Base-by-base conservation (phyloP, 2,797 vertebrate species). In the Esox masquinongy region DNA sequence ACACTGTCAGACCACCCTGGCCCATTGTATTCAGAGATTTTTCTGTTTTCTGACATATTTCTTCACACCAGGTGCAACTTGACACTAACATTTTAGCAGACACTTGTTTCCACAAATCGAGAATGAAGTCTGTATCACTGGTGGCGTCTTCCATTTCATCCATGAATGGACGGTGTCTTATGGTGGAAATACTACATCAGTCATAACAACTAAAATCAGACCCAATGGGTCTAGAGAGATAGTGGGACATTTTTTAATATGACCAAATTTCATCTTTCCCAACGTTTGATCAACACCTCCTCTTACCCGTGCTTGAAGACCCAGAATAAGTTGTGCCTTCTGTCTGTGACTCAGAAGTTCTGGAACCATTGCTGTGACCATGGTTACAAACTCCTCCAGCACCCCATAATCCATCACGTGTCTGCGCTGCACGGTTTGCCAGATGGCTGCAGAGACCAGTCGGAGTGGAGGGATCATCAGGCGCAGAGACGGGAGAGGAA, bases 401-500 rank as follows among this genome's bases (percentile, higher is more conserved):
- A 84, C 85, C 5, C 93, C 92, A 5, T 93, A 95, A 31, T 95
- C 88, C 0, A 82, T 83, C 69, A 93, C 88, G 0, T 80, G 77
- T 67, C 93, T 94, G 59, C 84, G 77, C 43, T 92, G 87, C 19
- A 96, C 80, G 0, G 91, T 94, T 51, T 87, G 91, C 95, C 94
- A 96, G 80, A 91, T 81, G 3, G 94, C 94, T 0, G 94, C 94
- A 0, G 93, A 94, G 0, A 88, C 86, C 12, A 95, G 80, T 0
- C 94, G 92, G 51, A 95, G 78, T 0, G 93, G 85, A 0, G 91
- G 84, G 34, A 91, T 80, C 72, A 93, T 70, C 66, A 92, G 90
- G 14, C 83, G 84, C 72, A 91, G 77, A 2, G 82, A 74, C 0
- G 86, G 22, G 47, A 90, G 73, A 2, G 90, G 79, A 2, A 87